phyloP scores from a whole-genome alignment of 2,113 vertebrate genomes.

The Scartelaos histophorus region DNA sequence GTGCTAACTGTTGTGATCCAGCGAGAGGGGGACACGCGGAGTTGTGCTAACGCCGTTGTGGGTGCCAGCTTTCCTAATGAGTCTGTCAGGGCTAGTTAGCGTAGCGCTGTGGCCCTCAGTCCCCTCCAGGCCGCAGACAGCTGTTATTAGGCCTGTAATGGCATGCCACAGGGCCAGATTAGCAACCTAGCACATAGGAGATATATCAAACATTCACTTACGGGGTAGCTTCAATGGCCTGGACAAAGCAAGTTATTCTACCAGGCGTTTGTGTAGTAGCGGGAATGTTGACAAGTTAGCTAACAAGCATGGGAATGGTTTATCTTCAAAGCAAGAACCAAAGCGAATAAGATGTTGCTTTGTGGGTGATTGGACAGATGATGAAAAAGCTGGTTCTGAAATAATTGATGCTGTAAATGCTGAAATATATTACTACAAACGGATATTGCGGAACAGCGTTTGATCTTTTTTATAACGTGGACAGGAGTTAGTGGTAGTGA shows the following conservation, averaged over 20 bases:
- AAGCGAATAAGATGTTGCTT: constrained; percentile 13
- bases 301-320: constrained; percentile 43
- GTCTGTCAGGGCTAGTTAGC: constrained; percentile 82
- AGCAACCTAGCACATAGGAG: constrained; percentile 67
- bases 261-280: constrained; percentile 59
- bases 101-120: constrained; percentile 60
- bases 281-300: constrained; percentile 48
- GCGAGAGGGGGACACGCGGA: constrained; percentile 54
- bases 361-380: neutral
- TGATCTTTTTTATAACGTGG: no score
- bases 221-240: constrained; percentile 45
- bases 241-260: constrained; percentile 48
- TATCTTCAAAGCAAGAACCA: constrained; percentile 20
- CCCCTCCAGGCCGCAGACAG: constrained; percentile 77
- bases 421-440: neutral
- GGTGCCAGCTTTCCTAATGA: constrained; percentile 81
- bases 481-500: no score
- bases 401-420: neutral
- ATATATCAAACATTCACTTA: constrained; percentile 77
- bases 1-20: constrained; percentile 59
- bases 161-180: constrained; percentile 79
- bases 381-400: neutral
- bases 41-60: constrained; percentile 60
- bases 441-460: no score
- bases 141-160: constrained; percentile 83